Conservation (phyloP, 2,113 vertebrate genomes). For the Panthera tigris region DNA sequence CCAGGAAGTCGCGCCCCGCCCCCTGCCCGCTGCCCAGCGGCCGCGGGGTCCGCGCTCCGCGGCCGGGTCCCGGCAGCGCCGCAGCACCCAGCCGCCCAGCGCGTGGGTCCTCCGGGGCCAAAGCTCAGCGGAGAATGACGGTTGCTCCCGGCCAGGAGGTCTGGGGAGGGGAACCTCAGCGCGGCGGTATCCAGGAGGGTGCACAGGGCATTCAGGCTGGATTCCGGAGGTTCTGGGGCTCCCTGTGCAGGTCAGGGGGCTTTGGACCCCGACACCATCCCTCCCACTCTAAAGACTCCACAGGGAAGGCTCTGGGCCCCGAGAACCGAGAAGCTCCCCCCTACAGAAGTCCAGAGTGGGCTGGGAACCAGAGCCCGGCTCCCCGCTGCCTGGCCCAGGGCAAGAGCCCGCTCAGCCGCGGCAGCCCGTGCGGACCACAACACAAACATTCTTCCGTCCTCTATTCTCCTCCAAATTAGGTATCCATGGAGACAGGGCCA, state of each 20-base stretch:
- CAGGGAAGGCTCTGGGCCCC: not conserved
- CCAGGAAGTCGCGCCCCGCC: constrained; percentile 66
- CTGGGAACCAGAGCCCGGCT: not conserved
- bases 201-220: not conserved
- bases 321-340: not conserved
- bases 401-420: not conserved
- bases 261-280: not conserved
- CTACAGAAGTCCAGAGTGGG: not conserved
- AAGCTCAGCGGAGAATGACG: not conserved
- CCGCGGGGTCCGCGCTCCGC: not conserved
- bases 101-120: not conserved
- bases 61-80: not conserved
- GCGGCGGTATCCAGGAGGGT: not conserved
- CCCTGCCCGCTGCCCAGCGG: not conserved
- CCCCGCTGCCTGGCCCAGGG: not conserved
- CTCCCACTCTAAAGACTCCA: not conserved
- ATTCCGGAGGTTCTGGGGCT: not conserved
- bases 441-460: constrained; percentile 78
- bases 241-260: not conserved
- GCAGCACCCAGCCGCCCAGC: not conserved
- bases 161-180: not conserved
- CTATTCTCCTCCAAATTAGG: constrained; percentile 79
- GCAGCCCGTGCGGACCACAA: constrained; percentile 14
- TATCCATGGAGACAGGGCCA: constrained; percentile 78
- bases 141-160: not conserved